Conservation (phyloP, 1,140 invertebrate species). For the Platyura marginata region DNA sequence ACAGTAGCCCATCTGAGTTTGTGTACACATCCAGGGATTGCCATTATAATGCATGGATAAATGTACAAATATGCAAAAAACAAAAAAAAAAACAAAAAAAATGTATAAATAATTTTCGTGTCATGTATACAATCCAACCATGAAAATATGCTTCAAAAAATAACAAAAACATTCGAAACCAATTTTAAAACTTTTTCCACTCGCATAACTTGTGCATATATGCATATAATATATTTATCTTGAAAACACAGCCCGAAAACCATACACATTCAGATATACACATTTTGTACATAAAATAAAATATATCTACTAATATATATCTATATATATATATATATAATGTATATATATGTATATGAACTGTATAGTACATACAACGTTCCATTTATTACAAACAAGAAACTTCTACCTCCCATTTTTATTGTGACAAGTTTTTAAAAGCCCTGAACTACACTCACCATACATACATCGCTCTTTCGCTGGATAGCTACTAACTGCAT, state of each 20-base stretch:
- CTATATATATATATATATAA: too few species aligned
- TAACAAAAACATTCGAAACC: not conserved
- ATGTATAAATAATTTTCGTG: too few species aligned
- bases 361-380: not conserved
- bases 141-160: not conserved
- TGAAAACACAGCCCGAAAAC: not conserved
- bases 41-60: too few species aligned
- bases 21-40: too few species aligned
- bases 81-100: too few species aligned
- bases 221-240: not conserved
- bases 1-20: too few species aligned
- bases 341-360: too few species aligned
- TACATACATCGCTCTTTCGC: not conserved
- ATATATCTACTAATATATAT: not conserved
- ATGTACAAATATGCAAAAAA: too few species aligned
- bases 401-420: not conserved
- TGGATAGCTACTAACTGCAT: not conserved
- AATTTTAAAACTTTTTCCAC: not conserved
- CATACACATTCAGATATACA: not conserved
- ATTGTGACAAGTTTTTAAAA: constrained; percentile 2
- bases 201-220: not conserved
- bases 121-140: too few species aligned
- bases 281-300: not conserved
- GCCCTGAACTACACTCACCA: not conserved
- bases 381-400: not conserved